Base-by-base conservation (phyloP, 1,140 invertebrate genomes). In the Drosophila littoralis region DNA sequence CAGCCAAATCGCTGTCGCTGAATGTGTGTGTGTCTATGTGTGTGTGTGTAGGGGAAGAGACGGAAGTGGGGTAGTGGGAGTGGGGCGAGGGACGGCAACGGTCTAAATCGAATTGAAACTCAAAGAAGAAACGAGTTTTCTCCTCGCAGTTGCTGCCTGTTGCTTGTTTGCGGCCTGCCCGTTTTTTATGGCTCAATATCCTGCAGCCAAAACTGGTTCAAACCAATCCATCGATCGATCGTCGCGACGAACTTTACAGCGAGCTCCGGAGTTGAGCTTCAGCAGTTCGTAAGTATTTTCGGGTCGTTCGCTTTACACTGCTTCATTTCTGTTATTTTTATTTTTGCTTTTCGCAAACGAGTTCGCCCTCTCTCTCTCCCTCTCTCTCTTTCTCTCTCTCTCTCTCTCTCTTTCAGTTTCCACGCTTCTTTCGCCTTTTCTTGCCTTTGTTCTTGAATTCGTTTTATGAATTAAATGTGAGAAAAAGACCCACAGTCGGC, bases 201-300 rank as follows among this genome's bases (percentile, higher is more conserved):
- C 81, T 85, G 82, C 74, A 67, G 82, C 46, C 38, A 81, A 84
- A 85, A 85, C 81, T 85, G 82, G 81, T 85, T 85, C 82, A 86
- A 64, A 65, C 57, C 42, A 43, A 57, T 61, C 54, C 68, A 78
- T 45, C 75, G 75, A 84, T 84, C 80, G 81, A 84, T 85, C 74
- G 73, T 15, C 66, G 67, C 63, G 36, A 8, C 45, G 15, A 70
- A 32, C 70, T 75, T 71, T 59, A 35, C 70, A 67, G 46, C 48
- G 48, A 55, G 50, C 63, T 48, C 45, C 59, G n/a, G 10, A 48
- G 12, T 17, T 58, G 28, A 58, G 33, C 60, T 58, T 45, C 57
- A 61, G 22, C 54, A 42, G 17, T 72, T 38, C 42, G 35, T 76
- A 65, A 15, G 64, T 73, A 50, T 65, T 76, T 77, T 77, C 42